Base-by-base conservation (phyloP, 1,140 invertebrate species). In the Bombus superbus region DNA sequence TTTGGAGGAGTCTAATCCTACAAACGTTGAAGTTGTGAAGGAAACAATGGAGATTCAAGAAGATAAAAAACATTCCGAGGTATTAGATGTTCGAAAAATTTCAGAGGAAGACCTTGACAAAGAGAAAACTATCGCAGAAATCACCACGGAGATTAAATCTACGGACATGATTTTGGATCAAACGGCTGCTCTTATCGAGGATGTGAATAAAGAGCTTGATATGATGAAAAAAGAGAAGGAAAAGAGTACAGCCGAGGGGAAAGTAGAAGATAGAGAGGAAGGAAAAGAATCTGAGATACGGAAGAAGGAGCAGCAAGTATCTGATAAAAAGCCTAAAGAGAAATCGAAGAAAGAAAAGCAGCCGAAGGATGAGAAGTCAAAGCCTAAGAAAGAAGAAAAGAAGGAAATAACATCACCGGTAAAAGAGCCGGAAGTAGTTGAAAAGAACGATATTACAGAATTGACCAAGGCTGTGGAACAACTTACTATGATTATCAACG, bases 321-420 rank as follows among this genome's bases (percentile, higher is more conserved):
- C 59, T 4, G 71, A 81, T 18, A 57, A 74, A 47, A 86, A 87
- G 18, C 64, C 62, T 32, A 86, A 90, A 40, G 75, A 83, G 15
- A 85, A 79, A 62, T 25, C n/a, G 28, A 76, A 79, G 71, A 83
- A 88, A 18, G 15, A 88, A 40, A 40, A 76, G 32, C 88, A 82
- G 75, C 25, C 73, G 18, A 82, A 81, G 81, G 44, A 83, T 18
- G 57, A 72, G 71, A 86, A 86, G 57, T 44, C 35, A 71, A 82
- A 72, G n/a, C 35, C 44, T 42, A 72, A 86, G 57, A 86, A 85
- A 81, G 42, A 79, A 25, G 32, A 86, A 32, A 87, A 9, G 28
- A n/a, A 42, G 15, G 75, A 77, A 10, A 10, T 18, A n/a, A 57
- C 11, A n/a, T 11, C 22, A 57, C 10, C 15, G 15, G 11, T 40